Conservation (phyloP, 2,888 invertebrate genomes). For the Dinocampus coccinellae region DNA sequence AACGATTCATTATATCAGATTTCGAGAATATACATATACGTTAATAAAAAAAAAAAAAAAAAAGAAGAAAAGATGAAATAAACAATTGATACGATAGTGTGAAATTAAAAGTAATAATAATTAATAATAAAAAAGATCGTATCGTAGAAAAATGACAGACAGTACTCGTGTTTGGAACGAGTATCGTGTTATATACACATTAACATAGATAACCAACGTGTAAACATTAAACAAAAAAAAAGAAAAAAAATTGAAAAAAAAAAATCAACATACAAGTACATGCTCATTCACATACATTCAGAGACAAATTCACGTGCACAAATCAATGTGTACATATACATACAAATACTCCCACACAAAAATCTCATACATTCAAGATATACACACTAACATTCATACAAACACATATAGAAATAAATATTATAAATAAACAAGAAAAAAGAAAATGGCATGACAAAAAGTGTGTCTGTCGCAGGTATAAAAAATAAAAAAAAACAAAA, state of each 20-base stretch:
- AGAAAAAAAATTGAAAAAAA: constrained; percentile 30
- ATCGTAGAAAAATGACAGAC: constrained; percentile 33
- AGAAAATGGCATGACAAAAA: constrained; percentile 2
- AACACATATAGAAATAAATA: constrained; percentile 26
- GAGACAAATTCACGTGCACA: neutral
- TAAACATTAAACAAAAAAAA: constrained; percentile 45
- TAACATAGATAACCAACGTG: constrained; percentile 46
- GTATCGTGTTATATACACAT: constrained; percentile 40
- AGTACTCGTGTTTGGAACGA: constrained; percentile 40
- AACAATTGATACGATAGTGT: constrained; percentile 16
- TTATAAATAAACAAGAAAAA: constrained; percentile 30
- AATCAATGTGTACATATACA: too few species aligned
- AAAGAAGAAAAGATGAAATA: constrained; percentile 37
- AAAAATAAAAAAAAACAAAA: constrained; percentile 17
- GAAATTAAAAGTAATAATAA: neutral
- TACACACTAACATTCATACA: constrained; percentile 12
- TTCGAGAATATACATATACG: constrained; percentile 20
- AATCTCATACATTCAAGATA: too few species aligned
- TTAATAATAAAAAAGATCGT: neutral
- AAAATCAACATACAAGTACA: constrained; percentile 31
- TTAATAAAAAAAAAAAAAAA: constrained; percentile 26
- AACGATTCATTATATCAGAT: constrained; percentile 7
- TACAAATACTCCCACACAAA: too few species aligned
- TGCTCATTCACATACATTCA: neutral
- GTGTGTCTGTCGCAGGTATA: neutral